Evolutionary conservation across 2,797 vertebrate genomes (phyloP).

Genomic region (Triplophysa yarkandensis): DNA sequence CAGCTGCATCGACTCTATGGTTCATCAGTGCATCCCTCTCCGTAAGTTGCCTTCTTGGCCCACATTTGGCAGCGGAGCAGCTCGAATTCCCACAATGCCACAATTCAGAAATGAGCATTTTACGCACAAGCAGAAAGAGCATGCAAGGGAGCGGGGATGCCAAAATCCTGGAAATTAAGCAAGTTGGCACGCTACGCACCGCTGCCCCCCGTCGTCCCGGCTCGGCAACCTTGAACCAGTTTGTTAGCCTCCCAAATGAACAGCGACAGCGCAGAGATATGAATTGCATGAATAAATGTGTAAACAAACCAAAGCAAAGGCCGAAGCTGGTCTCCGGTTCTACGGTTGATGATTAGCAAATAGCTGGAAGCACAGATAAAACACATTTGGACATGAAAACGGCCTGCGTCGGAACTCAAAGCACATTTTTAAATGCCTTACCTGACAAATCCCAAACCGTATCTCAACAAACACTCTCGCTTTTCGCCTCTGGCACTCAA

Average conservation of each 20-base stretch:
- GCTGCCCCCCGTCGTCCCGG: slow-evolving; percentile 50
- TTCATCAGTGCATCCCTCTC: slow-evolving; percentile 46
- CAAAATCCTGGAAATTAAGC: slow-evolving; percentile 62
- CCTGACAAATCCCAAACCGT: slow-evolving; percentile 10
- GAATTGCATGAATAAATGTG: slow-evolving; percentile 75
- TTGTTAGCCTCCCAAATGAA: slow-evolving; percentile 72
- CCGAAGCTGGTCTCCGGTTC: slow-evolving; percentile 56
- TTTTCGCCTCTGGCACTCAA: neutral
- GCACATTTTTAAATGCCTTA: neutral
- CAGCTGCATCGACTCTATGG: slow-evolving; percentile 28
- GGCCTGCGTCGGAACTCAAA: slow-evolving; percentile 53
- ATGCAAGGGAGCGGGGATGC: slow-evolving; percentile 57
- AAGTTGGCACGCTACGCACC: slow-evolving; percentile 61
- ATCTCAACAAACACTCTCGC: neutral
- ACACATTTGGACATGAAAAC: slow-evolving; percentile 67
- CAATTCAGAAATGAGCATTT: slow-evolving; percentile 70
- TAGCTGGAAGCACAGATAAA: slow-evolving; percentile 73
- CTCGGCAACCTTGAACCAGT: slow-evolving; percentile 71
- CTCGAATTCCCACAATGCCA: slow-evolving; percentile 60
- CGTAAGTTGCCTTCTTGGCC: slow-evolving; percentile 43
- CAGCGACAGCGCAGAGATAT: slow-evolving; percentile 65
- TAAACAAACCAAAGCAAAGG: slow-evolving; percentile 69
- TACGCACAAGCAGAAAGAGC: slow-evolving; percentile 56
- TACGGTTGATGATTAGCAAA: slow-evolving; percentile 75
- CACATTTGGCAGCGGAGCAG: slow-evolving; percentile 61